phyloP scores from a whole-genome alignment of 1,140 invertebrate species.

The Halesus radiatus region DNA sequence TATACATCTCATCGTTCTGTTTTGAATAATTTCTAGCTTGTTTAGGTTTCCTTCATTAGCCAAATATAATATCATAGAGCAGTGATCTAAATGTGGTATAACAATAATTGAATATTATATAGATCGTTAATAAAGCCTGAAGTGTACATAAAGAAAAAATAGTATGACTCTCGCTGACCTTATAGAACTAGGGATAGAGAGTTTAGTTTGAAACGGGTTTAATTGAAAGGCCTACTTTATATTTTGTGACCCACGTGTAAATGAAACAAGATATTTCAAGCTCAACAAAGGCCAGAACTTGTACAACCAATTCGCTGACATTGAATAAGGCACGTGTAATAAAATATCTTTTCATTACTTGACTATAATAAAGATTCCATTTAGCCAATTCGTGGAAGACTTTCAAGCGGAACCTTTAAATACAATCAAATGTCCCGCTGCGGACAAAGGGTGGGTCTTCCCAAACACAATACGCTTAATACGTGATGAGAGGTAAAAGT shows the following conservation, averaged over 20 bases:
- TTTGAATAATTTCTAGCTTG: no score
- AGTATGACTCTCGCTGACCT: no score
- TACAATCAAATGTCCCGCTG: conserved; percentile 24
- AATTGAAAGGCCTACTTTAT: neutral
- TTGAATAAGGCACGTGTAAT: neutral
- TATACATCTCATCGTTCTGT: no score
- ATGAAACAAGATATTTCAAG: no score
- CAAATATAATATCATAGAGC: no score
- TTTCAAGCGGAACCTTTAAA: conserved; percentile 13
- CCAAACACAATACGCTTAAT: conserved; percentile 35
- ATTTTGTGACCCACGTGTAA: neutral
- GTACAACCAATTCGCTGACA: neutral
- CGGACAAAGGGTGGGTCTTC: conserved; percentile 8
- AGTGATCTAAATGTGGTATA: no score
- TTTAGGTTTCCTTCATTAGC: no score
- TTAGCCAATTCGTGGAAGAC: neutral
- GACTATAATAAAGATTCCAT: neutral
- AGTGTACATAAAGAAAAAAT: no score
- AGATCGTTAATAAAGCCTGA: no score
- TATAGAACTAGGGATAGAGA: no score
- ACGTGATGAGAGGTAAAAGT: conserved; percentile 36
- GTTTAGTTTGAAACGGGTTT: no score
- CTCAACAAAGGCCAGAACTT: neutral
- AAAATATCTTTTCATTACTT: neutral
- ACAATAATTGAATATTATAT: no score